A percentile compares a stretch with the other conserved stretches of the same genome.
phyloP scores from a whole-genome alignment of 1,140 invertebrate genomes.

The Nomia melanderi region DNA sequence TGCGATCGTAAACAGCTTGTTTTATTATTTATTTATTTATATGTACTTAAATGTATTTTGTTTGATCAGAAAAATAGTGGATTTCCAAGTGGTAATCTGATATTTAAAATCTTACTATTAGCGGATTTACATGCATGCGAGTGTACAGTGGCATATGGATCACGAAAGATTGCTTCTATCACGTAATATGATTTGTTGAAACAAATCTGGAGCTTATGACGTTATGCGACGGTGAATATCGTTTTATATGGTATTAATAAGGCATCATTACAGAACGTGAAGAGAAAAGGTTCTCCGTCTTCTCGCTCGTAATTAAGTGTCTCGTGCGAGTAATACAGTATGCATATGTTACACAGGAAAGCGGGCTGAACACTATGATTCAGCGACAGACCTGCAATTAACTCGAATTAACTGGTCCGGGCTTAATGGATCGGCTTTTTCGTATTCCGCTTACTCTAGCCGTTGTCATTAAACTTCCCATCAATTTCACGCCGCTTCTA shows the following conservation, averaged over 20 bases:
- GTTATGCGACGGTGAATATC: not conserved
- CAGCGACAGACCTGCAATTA: slow-evolving; percentile 26
- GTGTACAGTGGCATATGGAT: too few relatives aligned
- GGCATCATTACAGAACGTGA: not conserved
- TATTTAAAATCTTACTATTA: too few relatives aligned
- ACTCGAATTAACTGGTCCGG: slow-evolving; percentile 33
- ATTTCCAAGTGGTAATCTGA: too few relatives aligned
- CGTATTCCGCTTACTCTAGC: too few relatives aligned
- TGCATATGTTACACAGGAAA: slow-evolving; percentile 20
- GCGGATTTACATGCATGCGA: too few relatives aligned
- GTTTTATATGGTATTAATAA: not conserved
- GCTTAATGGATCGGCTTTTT: slow-evolving; percentile 4
- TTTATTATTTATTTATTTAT: too few relatives aligned
- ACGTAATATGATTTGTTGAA: not conserved
- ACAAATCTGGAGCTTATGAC: not conserved
- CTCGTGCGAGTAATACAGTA: not conserved
- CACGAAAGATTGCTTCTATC: not conserved
- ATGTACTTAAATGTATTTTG: too few relatives aligned
- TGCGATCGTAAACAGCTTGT: too few relatives aligned
- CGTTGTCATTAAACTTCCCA: too few relatives aligned
- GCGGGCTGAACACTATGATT: slow-evolving; percentile 18
- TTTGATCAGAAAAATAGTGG: too few relatives aligned
- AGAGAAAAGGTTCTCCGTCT: not conserved
- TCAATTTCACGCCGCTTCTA: too few relatives aligned
- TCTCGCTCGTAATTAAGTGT: slow-evolving; percentile 15